Percentiles rank a stretch among this genome's conserved stretches.
These are phyloP conservation scores for Cyprinella venusta DNA, from an alignment of 2,797 vertebrate species.

Conservation along the genomic window DNA sequence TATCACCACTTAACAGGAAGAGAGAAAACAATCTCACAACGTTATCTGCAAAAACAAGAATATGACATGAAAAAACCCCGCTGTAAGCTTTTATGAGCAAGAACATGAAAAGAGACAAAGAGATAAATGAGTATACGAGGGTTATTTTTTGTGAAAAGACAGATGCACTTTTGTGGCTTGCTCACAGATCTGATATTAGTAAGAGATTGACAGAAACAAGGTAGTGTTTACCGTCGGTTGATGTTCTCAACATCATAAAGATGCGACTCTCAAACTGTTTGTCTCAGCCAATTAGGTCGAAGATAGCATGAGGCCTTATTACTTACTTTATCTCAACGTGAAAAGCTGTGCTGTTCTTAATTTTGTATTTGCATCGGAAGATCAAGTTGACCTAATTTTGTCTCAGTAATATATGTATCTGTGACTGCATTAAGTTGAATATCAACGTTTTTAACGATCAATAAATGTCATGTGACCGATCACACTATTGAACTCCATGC, in stretches of 20 bases:
- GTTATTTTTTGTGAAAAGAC: not conserved
- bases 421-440: not conserved
- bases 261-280: not conserved
- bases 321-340: not conserved
- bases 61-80: conserved; percentile 64
- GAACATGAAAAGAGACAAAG: conserved; percentile 8
- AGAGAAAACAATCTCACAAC: conserved; percentile 79
- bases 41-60: conserved; percentile 85
- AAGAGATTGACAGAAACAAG: not conserved
- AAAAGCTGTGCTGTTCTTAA: not conserved
- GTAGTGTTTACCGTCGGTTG: not conserved
- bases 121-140: not conserved
- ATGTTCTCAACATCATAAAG: not conserved
- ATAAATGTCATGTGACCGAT: not conserved
- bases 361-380: not conserved
- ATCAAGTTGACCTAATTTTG: not conserved
- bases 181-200: not conserved
- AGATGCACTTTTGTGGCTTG: not conserved
- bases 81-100: not conserved
- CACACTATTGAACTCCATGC: not conserved
- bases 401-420: not conserved
- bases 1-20: conserved; percentile 90
- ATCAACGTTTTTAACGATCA: no score
- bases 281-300: not conserved
- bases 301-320: not conserved